These are phyloP conservation scores for Lepidocyrtoides sp. DNA, from an alignment of 2,888 invertebrate genomes.

Conservation along the genomic window DNA sequence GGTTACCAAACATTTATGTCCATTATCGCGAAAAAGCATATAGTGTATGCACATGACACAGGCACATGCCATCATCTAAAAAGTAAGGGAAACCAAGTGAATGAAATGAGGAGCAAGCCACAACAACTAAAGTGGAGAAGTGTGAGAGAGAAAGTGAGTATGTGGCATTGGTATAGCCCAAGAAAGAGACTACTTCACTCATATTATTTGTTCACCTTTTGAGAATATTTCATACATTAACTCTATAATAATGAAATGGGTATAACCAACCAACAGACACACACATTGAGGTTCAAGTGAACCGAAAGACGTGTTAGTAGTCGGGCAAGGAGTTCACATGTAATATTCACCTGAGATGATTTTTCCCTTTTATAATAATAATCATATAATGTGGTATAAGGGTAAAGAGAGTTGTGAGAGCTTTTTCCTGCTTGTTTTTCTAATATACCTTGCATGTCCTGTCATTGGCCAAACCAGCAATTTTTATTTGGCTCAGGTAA, in stretches of 20 bases:
- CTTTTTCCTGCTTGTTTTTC: background rate
- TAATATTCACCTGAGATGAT: conserved; percentile 50
- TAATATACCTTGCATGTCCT: conserved; percentile 20
- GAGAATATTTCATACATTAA: background rate
- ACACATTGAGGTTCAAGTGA: background rate
- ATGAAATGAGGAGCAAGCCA: conserved; percentile 12
- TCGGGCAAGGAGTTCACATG: conserved; percentile 2
- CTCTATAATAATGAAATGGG: background rate
- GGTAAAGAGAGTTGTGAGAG: background rate
- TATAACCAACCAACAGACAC: background rate
- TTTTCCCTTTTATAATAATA: background rate
- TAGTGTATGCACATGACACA: background rate
- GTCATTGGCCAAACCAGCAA: background rate
- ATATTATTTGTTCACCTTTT: background rate
- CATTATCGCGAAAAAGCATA: background rate
- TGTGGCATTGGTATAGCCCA: background rate
- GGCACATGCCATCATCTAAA: background rate
- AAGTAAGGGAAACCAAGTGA: conserved; percentile 22
- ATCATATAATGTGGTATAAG: conserved; percentile 34
- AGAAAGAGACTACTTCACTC: background rate
- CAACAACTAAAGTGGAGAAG: conserved; percentile 1
- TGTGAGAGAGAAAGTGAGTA: background rate
- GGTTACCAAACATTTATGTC: background rate
- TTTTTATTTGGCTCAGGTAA: conserved; percentile 27
- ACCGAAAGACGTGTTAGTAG: no score